phyloP scores from a whole-genome alignment of 2,113 vertebrate species.

The Arothron firmamentum region DNA sequence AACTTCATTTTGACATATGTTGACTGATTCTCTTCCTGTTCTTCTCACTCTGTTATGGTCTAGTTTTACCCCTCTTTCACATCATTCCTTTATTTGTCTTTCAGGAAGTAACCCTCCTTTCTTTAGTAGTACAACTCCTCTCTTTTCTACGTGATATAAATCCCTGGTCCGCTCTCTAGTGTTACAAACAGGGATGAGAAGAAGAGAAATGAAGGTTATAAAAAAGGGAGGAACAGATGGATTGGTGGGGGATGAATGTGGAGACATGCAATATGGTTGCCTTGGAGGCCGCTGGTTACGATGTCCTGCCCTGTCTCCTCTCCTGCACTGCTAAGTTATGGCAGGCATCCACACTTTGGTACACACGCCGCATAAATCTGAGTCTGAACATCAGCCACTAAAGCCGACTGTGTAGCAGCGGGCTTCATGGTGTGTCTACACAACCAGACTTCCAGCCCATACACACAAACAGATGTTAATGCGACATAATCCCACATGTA shows the following conservation, averaged over 20 bases:
- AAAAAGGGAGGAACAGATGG: conserved; percentile 29
- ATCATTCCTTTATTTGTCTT: not conserved
- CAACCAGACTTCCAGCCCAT: not conserved
- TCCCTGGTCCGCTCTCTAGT: conserved; percentile 8
- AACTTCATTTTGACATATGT: conserved; percentile 65
- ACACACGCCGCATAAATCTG: conserved; percentile 42
- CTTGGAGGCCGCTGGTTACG: conserved; percentile 29
- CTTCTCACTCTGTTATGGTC: conserved; percentile 41
- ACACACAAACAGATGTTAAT: conserved; percentile 3
- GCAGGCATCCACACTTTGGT: conserved; percentile 16
- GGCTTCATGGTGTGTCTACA: conserved; percentile 16
- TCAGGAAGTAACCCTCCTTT: not conserved
- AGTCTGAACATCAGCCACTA: conserved; percentile 26
- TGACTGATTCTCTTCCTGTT: conserved; percentile 45
- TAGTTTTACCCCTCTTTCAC: conserved; percentile 16
- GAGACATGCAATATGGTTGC: conserved; percentile 32
- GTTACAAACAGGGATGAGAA: conserved; percentile 8
- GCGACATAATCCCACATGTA: not conserved
- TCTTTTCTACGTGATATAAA: not conserved
- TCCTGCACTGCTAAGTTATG: conserved; percentile 32
- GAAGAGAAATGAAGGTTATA: conserved; percentile 31
- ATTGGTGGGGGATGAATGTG: conserved; percentile 26
- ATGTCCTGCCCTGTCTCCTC: conserved; percentile 29
- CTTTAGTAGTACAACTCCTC: not conserved
- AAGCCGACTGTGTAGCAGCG: conserved; percentile 20